These are phyloP conservation scores for Aphyosemion australe DNA, from an alignment of 2,113 vertebrate genomes.

Conservation along the genomic window DNA sequence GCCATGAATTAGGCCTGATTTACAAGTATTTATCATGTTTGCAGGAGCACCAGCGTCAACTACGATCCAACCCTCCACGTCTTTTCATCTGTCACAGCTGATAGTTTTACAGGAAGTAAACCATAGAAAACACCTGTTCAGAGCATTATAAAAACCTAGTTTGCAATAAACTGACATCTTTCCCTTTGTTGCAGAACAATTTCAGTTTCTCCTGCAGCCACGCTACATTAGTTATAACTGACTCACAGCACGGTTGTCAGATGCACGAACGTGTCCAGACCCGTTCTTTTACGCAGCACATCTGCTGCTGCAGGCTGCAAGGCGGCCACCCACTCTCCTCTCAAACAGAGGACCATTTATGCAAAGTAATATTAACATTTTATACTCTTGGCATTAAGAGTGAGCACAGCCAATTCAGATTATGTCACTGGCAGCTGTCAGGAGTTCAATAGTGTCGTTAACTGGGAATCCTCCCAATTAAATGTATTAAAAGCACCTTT, in stretches of 20 bases:
- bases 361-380: conserved; percentile 37
- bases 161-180: background rate
- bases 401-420: conserved; percentile 21
- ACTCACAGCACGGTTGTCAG: background rate
- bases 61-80: background rate
- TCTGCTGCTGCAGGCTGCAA: conserved; percentile 41
- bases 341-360: conserved; percentile 43
- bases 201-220: background rate
- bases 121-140: background rate
- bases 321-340: conserved; percentile 40
- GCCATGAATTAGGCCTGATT: no score
- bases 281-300: conserved; percentile 39
- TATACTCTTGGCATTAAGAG: conserved; percentile 18
- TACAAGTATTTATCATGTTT: no score
- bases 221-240: background rate
- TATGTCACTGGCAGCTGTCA: conserved; percentile 24
- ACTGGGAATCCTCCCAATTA: background rate
- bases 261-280: conserved; percentile 40
- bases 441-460: background rate
- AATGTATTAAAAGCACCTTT: background rate
- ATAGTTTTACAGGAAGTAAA: background rate
- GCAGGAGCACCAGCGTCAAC: background rate
- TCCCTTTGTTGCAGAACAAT: background rate
- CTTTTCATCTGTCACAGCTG: background rate
- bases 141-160: background rate